A percentile compares a stretch with the other conserved stretches of the same genome.
These are phyloP conservation scores for Amphilophus citrinellus DNA, from an alignment of 2,113 vertebrate genomes.

Conservation along the genomic window DNA sequence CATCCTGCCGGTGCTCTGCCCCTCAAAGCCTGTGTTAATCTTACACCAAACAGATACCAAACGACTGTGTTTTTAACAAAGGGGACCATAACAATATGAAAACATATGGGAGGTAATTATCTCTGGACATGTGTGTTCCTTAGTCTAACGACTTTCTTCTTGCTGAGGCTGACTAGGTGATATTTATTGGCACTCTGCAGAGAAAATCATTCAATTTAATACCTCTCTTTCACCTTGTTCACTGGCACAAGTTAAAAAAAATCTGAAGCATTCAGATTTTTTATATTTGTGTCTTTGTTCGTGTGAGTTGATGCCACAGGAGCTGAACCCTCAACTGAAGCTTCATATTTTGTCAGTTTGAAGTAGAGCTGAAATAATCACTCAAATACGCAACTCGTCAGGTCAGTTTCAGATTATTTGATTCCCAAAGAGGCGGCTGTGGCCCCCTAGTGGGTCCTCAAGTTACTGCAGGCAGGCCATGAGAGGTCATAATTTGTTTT, in stretches of 20 bases:
- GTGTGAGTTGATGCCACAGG: neutral
- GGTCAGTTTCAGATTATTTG: neutral
- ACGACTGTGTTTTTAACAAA: neutral
- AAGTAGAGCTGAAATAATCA: neutral
- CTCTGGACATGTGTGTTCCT: neutral
- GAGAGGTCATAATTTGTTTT: neutral
- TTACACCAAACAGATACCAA: neutral
- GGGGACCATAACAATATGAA: neutral
- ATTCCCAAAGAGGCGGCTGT: neutral
- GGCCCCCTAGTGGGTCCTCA: neutral
- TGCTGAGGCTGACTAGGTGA: neutral
- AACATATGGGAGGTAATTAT: neutral
- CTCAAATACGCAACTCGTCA: neutral
- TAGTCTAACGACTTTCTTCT: neutral
- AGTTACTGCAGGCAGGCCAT: neutral
- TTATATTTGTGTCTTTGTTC: neutral
- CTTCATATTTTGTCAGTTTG: neutral
- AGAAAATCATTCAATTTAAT: neutral
- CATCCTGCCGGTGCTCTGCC: neutral
- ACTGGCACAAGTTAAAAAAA: neutral
- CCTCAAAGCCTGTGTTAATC: conserved; percentile 24
- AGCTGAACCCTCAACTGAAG: neutral
- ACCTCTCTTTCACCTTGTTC: neutral
- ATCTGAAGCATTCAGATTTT: neutral
- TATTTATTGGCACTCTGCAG: neutral